phyloP scores from a whole-genome alignment of 2,113 vertebrate species.

The Gallinago media region DNA sequence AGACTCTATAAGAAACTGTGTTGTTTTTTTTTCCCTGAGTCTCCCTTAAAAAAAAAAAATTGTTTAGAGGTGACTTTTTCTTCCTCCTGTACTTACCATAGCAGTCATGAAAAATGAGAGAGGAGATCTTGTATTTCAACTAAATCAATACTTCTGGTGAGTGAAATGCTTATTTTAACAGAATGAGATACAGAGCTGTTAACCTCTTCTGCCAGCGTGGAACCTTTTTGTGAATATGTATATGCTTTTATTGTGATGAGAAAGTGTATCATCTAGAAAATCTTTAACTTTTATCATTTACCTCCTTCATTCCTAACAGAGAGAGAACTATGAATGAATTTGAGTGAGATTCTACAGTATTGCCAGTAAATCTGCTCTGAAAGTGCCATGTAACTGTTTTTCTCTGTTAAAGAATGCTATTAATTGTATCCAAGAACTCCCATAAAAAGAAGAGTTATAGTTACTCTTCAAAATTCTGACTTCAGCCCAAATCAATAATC shows the following conservation, averaged over 20 bases:
- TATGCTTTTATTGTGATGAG: background rate
- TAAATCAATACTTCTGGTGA: constrained; percentile 21
- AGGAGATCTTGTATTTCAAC: constrained; percentile 9
- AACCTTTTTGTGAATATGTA: background rate
- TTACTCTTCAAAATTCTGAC: background rate
- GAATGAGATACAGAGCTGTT: background rate
- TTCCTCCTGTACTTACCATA: background rate
- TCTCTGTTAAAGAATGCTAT: background rate
- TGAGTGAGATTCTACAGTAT: background rate
- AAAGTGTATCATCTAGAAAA: background rate
- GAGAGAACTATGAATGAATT: background rate
- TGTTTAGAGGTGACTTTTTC: constrained; percentile 14
- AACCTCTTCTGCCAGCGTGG: background rate
- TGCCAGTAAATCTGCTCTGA: background rate
- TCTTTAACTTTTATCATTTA: background rate
- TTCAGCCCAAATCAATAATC: background rate
- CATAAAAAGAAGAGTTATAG: background rate
- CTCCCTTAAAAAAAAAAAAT: background rate
- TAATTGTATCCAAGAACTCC: background rate
- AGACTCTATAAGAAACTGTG: background rate
- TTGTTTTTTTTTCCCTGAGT: background rate
- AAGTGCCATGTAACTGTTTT: background rate
- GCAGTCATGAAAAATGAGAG: background rate
- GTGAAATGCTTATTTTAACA: constrained; percentile 20
- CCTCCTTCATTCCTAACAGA: background rate